Evolutionary conservation across 2,113 vertebrate genomes (phyloP).

Genomic region (Oreochromis niloticus): DNA sequence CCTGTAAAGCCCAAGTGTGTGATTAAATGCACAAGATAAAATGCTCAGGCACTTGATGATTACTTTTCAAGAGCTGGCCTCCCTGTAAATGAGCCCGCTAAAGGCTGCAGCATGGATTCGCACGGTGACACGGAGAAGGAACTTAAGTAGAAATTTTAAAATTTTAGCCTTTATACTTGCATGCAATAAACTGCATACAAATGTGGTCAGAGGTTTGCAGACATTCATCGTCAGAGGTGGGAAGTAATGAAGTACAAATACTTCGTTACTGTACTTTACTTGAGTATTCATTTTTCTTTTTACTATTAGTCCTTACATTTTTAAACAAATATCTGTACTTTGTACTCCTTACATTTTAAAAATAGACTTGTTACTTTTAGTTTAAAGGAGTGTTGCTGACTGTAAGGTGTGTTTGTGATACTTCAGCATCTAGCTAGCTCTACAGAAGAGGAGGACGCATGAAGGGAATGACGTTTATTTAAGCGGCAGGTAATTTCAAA

Average conservation of each 20-base stretch:
- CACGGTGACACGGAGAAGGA: neutral
- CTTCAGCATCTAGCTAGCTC: neutral
- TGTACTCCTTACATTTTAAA: neutral
- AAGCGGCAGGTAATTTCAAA: neutral
- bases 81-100: constrained; percentile 23
- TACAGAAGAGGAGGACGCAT: neutral
- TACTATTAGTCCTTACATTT: neutral
- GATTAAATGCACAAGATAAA: constrained; percentile 52
- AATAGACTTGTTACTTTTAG: neutral
- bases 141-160: neutral
- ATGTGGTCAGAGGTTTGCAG: neutral
- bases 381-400: neutral
- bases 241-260: neutral
- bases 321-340: neutral
- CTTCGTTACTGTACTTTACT: neutral
- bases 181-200: neutral
- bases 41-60: constrained; percentile 22
- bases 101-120: neutral
- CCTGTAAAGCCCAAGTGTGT: constrained; percentile 15
- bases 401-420: neutral
- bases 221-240: neutral
- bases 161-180: neutral
- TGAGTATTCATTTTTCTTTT: neutral
- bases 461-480: neutral
- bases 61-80: constrained; percentile 21